Evolutionary conservation across 2,797 vertebrate species (phyloP), one percentile per base, ranked within the genome.

Genomic region (Momotus momota): DNA sequence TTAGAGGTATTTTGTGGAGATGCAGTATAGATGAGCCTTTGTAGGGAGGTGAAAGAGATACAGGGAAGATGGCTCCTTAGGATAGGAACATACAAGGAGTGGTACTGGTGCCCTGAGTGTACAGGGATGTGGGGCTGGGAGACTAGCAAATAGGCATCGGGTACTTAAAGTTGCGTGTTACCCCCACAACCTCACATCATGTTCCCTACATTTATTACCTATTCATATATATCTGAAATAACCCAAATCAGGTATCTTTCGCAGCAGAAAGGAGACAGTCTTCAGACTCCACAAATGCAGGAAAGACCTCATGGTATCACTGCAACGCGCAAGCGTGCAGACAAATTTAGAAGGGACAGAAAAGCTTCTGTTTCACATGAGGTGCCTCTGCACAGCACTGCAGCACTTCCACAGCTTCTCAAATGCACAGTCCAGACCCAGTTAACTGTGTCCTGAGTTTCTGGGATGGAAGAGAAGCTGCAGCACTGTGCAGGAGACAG

Each of bases 51-150:
- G 35, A 38, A 67, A 38, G 35, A 64, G 43, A 22, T 6, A 3
- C 6, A 46, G 35, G 27, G 40, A 70, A 64, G 51, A 13, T 26
- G 64, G 38, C 10, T 65, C 21, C 33, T 27, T 31, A 40, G 40
- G 72, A 29, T 52, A 48, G 58, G 15, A 38, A 19, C 35, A 48
- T 1, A 2, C 29, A 22, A 29, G 33, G 20, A 17, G 25, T n/a
- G n/a, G n/a, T n/a, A n/a, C 45, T 17, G 35, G 14, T n/a, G 71
- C 58, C 45, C 49, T 48, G 21, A 29, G 20, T 29, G 48, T 22
- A 16, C 17, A 7, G 51, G 38, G 14, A 6, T 5, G 1, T 0
- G 0, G 26, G n/a, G 35, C 45, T 52, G 40, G 67, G 48, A 60
- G 55, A 19, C 52, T 78, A 22, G 12, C 6, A 81, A 9, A 72